These are phyloP conservation scores for Oreochromis spilurus DNA, from an alignment of 2,113 vertebrate genomes.

Conservation along the genomic window DNA sequence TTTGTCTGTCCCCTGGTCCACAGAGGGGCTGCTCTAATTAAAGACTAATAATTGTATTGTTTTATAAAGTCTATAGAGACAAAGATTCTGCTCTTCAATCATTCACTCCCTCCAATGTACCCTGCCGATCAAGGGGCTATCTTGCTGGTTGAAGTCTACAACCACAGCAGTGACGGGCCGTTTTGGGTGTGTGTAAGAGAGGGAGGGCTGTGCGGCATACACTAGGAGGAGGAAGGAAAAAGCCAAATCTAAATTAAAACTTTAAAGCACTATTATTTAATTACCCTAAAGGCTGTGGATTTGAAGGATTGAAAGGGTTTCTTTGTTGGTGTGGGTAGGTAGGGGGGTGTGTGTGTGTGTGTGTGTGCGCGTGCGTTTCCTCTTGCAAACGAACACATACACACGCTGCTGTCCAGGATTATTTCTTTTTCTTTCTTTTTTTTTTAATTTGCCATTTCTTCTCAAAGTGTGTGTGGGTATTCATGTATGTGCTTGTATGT, in stretches of 20 bases:
- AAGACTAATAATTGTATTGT: conserved; percentile 75
- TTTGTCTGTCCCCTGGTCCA: conserved; percentile 60
- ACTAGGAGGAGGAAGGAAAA: conserved; percentile 57
- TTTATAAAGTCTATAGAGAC: conserved; percentile 69
- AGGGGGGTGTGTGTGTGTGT: background rate
- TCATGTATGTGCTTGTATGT: background rate
- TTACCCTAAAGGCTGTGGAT: conserved; percentile 96
- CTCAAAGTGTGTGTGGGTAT: conserved; percentile 56
- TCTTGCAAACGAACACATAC: background rate
- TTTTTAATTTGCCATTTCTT: conserved; percentile 93
- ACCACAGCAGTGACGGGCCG: background rate
- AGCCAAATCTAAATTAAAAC: conserved; percentile 95
- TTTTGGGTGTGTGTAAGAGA: background rate
- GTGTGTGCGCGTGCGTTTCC: background rate
- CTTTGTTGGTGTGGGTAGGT: background rate
- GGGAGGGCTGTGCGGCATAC: conserved; percentile 67
- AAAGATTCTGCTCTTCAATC: conserved; percentile 62
- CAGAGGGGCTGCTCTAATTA: conserved; percentile 69
- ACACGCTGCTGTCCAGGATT: conserved; percentile 84
- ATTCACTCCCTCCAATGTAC: conserved; percentile 42
- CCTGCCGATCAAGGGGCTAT: conserved; percentile 49
- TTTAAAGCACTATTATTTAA: conserved; percentile 99
- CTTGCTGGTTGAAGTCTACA: conserved; percentile 46
- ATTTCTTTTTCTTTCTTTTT: conserved; percentile 89
- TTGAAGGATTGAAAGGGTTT: conserved; percentile 61